These are phyloP conservation scores for Napeogenes sylphis DNA, from an alignment of 2,888 invertebrate genomes.

Conservation along the genomic window DNA sequence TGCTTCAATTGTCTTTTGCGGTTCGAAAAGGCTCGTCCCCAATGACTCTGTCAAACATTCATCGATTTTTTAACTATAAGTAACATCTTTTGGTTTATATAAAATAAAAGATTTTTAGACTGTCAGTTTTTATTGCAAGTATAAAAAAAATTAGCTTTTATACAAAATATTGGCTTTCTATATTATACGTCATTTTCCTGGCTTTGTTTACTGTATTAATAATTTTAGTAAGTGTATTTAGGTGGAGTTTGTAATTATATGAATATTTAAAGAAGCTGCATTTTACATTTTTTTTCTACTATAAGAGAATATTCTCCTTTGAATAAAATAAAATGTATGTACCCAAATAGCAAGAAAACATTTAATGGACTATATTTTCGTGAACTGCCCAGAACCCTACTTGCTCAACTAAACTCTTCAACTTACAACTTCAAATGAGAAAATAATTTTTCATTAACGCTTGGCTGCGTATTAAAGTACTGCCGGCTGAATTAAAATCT, in stretches of 20 bases:
- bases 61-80: conserved; percentile 59
- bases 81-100: not conserved
- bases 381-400: conserved; percentile 32
- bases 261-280: no score
- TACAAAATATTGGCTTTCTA: no score
- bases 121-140: no score
- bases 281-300: no score
- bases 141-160: no score
- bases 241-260: no score
- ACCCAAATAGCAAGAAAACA: conserved; percentile 38
- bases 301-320: no score
- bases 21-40: conserved; percentile 63
- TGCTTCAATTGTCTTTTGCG: conserved; percentile 65
- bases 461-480: conserved; percentile 57
- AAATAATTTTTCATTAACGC: conserved; percentile 73
- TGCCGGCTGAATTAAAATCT: conserved; percentile 66
- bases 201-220: no score
- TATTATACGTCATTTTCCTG: no score
- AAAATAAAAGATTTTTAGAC: not conserved
- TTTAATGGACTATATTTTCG: conserved; percentile 54
- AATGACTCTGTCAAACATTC: conserved; percentile 70
- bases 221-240: no score
- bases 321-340: not conserved
- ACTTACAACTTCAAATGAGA: conserved; percentile 57
- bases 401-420: conserved; percentile 38